Percentiles rank a stretch among this genome's conserved stretches.
These are phyloP conservation scores for Chloroclysta siterata DNA, from an alignment of 2,888 invertebrate species.

Conservation along the genomic window DNA sequence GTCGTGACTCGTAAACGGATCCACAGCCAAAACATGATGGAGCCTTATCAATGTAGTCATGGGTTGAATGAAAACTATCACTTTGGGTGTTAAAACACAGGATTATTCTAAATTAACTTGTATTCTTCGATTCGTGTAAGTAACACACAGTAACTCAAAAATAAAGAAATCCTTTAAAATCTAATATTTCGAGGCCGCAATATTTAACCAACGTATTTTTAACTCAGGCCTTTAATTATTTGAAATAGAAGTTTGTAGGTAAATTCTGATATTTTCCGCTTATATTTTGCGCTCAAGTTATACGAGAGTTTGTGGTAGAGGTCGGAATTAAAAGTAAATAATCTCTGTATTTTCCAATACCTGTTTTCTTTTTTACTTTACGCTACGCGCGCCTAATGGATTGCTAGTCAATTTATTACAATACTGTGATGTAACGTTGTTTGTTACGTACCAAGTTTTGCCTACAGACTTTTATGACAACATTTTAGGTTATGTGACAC, in stretches of 20 bases:
- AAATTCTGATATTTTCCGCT: not conserved
- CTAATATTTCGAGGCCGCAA: not conserved
- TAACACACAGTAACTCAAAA: too few species aligned
- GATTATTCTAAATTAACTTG: too few species aligned
- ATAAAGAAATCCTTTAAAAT: not conserved
- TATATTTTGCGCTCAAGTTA: not conserved
- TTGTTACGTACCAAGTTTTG: constrained; percentile 28
- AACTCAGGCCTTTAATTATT: not conserved
- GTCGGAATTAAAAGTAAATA: constrained; percentile 47
- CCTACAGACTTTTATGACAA: constrained; percentile 30
- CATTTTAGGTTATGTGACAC: constrained; percentile 30
- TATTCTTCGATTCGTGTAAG: too few species aligned
- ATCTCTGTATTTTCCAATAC: constrained; percentile 29
- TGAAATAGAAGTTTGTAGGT: not conserved
- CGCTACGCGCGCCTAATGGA: constrained; percentile 34
- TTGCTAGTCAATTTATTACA: constrained; percentile 30
- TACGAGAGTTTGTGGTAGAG: not conserved
- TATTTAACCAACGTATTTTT: not conserved
- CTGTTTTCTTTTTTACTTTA: constrained; percentile 15
- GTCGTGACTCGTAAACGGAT: constrained; percentile 46
- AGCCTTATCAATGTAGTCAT: too few species aligned
- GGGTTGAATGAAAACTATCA: too few species aligned
- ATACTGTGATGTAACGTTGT: constrained; percentile 26
- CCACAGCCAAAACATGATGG: constrained; percentile 28
- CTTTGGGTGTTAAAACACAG: too few species aligned